These are phyloP conservation scores for Eulemur mongoz DNA, from an alignment of 2,797 vertebrate species.

Conservation along the genomic window DNA sequence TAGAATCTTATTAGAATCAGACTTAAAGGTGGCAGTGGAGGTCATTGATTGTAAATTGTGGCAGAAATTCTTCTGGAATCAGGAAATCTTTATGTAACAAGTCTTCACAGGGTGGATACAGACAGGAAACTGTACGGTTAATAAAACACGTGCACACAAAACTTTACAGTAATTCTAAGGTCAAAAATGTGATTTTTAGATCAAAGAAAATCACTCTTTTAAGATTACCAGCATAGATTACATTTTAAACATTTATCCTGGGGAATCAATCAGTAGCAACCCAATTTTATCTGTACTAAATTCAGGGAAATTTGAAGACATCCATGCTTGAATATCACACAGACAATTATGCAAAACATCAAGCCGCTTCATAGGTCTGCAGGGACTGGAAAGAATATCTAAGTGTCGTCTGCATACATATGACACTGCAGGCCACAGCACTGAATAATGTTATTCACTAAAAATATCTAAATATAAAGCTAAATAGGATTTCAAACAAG, in stretches of 20 bases:
- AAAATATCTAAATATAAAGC: constrained; percentile 76
- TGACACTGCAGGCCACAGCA: constrained; percentile 66
- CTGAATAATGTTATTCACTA: constrained; percentile 74
- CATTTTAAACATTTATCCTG: constrained; percentile 64
- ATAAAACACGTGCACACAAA: background rate
- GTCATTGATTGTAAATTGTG: constrained; percentile 38
- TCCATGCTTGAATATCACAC: constrained; percentile 79
- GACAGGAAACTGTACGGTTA: constrained; percentile 21
- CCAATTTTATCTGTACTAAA: constrained; percentile 78
- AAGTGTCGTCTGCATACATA: constrained; percentile 64
- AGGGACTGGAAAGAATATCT: constrained; percentile 74
- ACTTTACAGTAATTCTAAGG: constrained; percentile 46
- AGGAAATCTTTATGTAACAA: background rate
- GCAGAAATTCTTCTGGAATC: constrained; percentile 26
- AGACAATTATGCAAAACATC: constrained; percentile 81
- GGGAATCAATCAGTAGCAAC: constrained; percentile 78
- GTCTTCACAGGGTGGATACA: background rate
- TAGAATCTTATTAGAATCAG: constrained; percentile 20
- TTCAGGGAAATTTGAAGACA: constrained; percentile 81
- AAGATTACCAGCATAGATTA: constrained; percentile 67
- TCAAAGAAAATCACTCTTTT: constrained; percentile 61
- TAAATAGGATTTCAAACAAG: constrained; percentile 71
- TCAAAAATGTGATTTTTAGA: constrained; percentile 65
- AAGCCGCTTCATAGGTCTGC: constrained; percentile 71
- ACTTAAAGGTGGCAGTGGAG: background rate